Evolutionary conservation across 2,113 vertebrate genomes (phyloP).

Genomic region (Melanocharis versteri): DNA sequence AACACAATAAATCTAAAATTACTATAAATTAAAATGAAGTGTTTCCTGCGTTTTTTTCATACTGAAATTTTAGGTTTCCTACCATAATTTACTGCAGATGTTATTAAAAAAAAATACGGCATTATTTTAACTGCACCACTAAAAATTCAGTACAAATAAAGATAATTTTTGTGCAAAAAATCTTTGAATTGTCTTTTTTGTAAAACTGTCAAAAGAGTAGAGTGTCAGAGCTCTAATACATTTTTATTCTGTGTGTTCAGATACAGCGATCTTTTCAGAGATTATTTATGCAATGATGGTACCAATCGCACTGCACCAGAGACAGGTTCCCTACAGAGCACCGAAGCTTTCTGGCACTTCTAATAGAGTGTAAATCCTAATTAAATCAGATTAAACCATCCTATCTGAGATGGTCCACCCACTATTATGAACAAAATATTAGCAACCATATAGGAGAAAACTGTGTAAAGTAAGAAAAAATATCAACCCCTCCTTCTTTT

Average conservation of each 20-base stretch:
- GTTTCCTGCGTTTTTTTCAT: not conserved
- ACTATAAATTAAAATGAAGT: conserved; percentile 6
- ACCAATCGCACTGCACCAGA: conserved; percentile 26
- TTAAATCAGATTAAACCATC: conserved; percentile 28
- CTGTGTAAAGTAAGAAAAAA: not conserved
- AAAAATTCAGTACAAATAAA: conserved; percentile 4
- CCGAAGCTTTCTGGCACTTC: conserved; percentile 30
- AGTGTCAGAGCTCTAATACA: conserved; percentile 22
- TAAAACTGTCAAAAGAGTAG: conserved; percentile 27
- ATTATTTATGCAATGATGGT: conserved; percentile 58
- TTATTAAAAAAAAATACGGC: not conserved
- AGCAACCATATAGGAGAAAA: not conserved
- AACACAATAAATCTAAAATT: conserved; percentile 34
- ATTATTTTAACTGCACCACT: conserved; percentile 36
- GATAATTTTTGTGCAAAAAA: not conserved
- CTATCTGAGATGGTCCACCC: not conserved
- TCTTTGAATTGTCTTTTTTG: conserved; percentile 29
- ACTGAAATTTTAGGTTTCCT: not conserved
- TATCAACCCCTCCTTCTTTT: not conserved
- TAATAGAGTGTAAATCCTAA: conserved; percentile 26
- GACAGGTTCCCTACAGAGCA: conserved; percentile 20
- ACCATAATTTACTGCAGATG: not conserved
- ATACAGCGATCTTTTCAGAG: not conserved
- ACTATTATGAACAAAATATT: conserved; percentile 1
- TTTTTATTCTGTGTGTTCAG: conserved; percentile 36